Evolutionary conservation across 2,797 vertebrate genomes (phyloP).

Genomic region (Ptychobarbus kaznakovi): DNA sequence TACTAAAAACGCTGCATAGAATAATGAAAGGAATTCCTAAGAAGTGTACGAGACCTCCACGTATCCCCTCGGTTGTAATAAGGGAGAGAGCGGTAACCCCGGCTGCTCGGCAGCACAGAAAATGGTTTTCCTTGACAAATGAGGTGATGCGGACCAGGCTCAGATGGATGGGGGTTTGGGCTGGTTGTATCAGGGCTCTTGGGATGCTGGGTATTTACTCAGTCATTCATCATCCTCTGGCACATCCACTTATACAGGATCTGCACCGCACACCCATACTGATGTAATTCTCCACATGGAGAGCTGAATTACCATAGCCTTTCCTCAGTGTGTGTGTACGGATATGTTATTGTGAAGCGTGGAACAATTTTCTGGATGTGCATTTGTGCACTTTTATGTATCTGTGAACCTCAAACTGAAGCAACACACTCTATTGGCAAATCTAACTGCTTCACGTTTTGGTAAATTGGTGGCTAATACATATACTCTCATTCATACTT

Average conservation of each 20-base stretch:
- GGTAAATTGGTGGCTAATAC: neutral
- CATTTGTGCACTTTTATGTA: neutral
- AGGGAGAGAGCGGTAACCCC: constrained; percentile 64
- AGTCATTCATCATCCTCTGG: constrained; percentile 78
- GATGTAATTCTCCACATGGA: constrained; percentile 70
- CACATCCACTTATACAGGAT: constrained; percentile 71
- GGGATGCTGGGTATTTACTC: constrained; percentile 71
- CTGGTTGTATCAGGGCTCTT: constrained; percentile 68
- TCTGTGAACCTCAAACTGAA: constrained; percentile 7
- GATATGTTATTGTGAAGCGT: constrained; percentile 33
- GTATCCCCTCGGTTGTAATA: constrained; percentile 46
- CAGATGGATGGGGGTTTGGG: constrained; percentile 71
- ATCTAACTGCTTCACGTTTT: neutral
- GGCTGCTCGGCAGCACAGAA: constrained; percentile 69
- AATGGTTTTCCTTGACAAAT: constrained; percentile 75
- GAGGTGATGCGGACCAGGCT: constrained; percentile 67
- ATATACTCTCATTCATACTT: neutral
- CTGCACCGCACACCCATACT: constrained; percentile 66
- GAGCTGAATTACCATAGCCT: constrained; percentile 61
- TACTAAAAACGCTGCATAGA: constrained; percentile 14
- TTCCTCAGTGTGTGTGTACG: constrained; percentile 31
- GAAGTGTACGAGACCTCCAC: constrained; percentile 24
- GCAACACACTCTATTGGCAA: neutral
- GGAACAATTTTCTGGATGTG: constrained; percentile 27
- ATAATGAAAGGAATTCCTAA: constrained; percentile 42